Evolutionary conservation across 2,797 vertebrate species (phyloP).

Genomic region (Poecilia picta): DNA sequence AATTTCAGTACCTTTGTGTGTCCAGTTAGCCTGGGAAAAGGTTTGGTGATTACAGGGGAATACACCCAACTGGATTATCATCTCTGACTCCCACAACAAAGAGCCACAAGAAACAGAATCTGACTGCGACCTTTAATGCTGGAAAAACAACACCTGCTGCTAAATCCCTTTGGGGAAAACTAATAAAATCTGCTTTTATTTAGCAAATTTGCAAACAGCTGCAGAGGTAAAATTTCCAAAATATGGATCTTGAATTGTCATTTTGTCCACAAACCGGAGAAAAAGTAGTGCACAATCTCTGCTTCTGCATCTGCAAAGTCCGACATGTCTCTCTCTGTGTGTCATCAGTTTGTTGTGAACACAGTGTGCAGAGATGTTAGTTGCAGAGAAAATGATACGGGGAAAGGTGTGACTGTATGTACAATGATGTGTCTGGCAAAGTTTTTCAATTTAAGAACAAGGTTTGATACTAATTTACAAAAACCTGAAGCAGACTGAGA

Average conservation of each 20-base stretch:
- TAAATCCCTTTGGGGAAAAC: constrained; percentile 13
- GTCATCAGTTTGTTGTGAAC: constrained; percentile 38
- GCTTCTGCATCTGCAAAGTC: neutral
- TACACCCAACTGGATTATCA: constrained; percentile 59
- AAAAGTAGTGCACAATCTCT: neutral
- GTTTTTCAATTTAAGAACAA: neutral
- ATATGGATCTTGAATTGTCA: neutral
- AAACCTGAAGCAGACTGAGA: neutral
- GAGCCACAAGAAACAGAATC: constrained; percentile 60
- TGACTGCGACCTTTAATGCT: constrained; percentile 57
- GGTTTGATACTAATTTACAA: neutral
- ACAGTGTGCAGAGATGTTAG: constrained; percentile 29
- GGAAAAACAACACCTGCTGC: constrained; percentile 50
- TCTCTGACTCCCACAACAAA: constrained; percentile 59
- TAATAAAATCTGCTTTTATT: neutral
- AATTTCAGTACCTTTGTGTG: constrained; percentile 13
- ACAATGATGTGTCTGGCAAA: neutral
- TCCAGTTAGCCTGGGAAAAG: constrained; percentile 53
- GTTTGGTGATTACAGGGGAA: constrained; percentile 46
- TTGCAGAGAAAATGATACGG: constrained; percentile 2
- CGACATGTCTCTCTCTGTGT: neutral
- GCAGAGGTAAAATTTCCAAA: neutral
- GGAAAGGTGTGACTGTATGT: neutral
- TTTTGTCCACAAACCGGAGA: neutral
- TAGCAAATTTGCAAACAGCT: constrained; percentile 1